Evolutionary conservation across 2,113 vertebrate genomes (phyloP).

Genomic region (Malurus cyaneus): DNA sequence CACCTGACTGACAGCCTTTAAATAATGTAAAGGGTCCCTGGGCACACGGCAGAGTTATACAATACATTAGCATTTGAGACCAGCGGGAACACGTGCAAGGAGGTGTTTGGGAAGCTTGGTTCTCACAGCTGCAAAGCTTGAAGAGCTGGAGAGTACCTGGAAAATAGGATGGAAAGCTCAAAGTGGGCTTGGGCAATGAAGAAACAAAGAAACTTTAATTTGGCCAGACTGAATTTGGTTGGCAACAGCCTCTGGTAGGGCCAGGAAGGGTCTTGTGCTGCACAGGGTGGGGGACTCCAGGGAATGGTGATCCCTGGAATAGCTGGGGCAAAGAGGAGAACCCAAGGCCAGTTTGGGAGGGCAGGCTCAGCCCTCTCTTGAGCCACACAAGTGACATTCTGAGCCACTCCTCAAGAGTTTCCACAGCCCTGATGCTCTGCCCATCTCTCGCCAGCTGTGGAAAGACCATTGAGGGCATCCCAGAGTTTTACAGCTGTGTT

Average conservation of each 20-base stretch:
- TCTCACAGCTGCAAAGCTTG: not conserved
- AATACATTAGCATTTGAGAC: conserved; percentile 21
- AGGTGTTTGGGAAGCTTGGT: not conserved
- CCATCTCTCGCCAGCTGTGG: not conserved
- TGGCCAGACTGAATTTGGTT: not conserved
- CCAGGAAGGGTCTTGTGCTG: not conserved
- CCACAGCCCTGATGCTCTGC: not conserved
- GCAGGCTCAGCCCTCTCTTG: not conserved
- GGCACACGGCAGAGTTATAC: not conserved
- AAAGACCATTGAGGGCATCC: not conserved
- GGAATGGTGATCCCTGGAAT: not conserved
- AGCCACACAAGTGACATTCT: not conserved
- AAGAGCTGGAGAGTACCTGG: not conserved
- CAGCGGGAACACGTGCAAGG: not conserved
- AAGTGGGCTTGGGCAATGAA: not conserved
- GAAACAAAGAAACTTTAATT: not conserved
- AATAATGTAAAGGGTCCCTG: conserved; percentile 28
- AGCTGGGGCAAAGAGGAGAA: not conserved
- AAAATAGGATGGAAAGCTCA: not conserved
- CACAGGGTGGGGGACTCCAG: not conserved
- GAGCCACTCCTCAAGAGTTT: not conserved
- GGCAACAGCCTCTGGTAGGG: not conserved
- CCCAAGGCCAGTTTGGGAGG: not conserved
- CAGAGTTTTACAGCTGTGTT: not conserved
- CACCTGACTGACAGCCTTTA: conserved; percentile 45